Base-by-base conservation (phyloP, 2,113 vertebrate species). In the Rhinogobius similis region DNA sequence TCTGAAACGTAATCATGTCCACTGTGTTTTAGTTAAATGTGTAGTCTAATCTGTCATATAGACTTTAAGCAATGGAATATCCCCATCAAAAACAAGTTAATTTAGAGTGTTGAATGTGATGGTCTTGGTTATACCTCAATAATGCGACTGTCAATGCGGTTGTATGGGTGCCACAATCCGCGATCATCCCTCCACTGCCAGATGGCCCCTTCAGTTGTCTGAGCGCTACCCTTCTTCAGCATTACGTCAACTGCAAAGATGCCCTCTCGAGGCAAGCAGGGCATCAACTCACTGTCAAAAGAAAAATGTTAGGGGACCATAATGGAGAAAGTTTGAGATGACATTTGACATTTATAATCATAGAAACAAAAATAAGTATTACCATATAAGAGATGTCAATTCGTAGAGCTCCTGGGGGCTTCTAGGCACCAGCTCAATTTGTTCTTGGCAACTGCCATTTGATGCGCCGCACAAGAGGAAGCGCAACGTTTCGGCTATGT, bases 141-240 rank as follows among this genome's bases (percentile, higher is more conserved):
- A 87, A 99, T 99, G 85, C 98, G 95, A 90, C 98, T 98, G 87
- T 99, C 98, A 72, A 99, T 99, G 83, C 97, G 95, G 90, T 98
- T 99, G 89, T 99, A 98, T 2, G 98, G 97, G 90, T 98, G 98
- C 97, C 98, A 99, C 64, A 98, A 94, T 69, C 97, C 98, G 41
- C 98, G 92, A 88, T 99, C 97, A 82, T 99, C 98, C 68, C 97
- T 92, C 97, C 98, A 99, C 44, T 99, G 97, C 98, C 98, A 99
- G 81, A 98, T 96, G 0, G 96, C 97, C 27, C 96, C 97, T 68
- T 99, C 98, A 21, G 96, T 98, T 70, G 96, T 97, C 92, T 99
- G 97, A 0, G 97, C 94, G 38, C 96, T 99, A 86, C 98, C 98
- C 87, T 99, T 99, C 92, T 99, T 99, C 68, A 99, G 90, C 97